phyloP scores from a whole-genome alignment of 35 echinoderm and acorn worm species.

The Patiria miniata region DNA sequence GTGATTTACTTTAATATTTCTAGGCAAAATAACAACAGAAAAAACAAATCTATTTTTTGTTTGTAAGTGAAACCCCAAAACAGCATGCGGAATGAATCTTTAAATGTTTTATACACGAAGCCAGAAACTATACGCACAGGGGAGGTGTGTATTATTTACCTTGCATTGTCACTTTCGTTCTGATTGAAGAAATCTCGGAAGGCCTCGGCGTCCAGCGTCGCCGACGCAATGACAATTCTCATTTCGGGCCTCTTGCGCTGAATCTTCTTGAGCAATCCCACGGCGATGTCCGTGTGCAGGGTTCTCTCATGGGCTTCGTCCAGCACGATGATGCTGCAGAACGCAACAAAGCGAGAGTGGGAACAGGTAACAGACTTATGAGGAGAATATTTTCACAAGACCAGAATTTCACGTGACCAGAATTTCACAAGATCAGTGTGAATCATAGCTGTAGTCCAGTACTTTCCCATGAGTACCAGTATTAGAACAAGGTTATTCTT shows the following conservation, averaged over 20 bases:
- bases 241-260: conserved; percentile 89
- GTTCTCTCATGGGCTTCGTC: conserved; percentile 97
- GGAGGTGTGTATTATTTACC: conserved; percentile 20
- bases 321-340: conserved; percentile 77
- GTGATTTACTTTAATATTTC: too few relatives aligned
- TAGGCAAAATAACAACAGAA: too few relatives aligned
- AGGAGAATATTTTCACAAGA: background rate
- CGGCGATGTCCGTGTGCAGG: conserved; percentile 91
- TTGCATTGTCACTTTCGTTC: conserved; percentile 71
- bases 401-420: background rate
- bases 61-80: too few relatives aligned
- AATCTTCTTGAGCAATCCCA: conserved; percentile 96
- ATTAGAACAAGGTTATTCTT: too few relatives aligned
- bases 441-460: too few relatives aligned
- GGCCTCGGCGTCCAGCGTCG: conserved; percentile 90
- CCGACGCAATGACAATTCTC: conserved; percentile 83
- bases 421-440: too few relatives aligned
- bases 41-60: too few relatives aligned
- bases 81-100: too few relatives aligned
- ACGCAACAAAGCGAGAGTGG: background rate
- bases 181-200: conserved; percentile 93
- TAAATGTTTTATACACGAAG: too few relatives aligned
- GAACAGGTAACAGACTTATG: background rate
- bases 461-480: too few relatives aligned
- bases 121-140: too few relatives aligned